These are phyloP conservation scores for Hydropsyche betteni DNA, from an alignment of 2,888 invertebrate genomes.

Conservation along the genomic window DNA sequence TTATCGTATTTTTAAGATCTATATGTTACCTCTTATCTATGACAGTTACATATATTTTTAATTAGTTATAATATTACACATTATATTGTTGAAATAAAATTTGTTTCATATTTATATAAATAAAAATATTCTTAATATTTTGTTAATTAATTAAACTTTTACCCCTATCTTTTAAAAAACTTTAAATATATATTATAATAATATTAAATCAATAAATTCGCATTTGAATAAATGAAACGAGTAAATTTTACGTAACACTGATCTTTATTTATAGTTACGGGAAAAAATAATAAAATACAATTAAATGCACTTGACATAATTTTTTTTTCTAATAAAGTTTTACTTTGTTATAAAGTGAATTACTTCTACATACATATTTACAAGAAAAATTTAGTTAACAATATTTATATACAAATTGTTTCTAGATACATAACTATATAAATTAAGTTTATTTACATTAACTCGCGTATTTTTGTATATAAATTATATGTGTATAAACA, in stretches of 20 bases:
- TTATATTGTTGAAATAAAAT: slow-evolving; percentile 9
- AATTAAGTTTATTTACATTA: too few relatives aligned
- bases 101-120: background rate
- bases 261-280: slow-evolving; percentile 14
- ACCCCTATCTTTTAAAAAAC: too few relatives aligned
- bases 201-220: too few relatives aligned
- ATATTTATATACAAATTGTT: background rate
- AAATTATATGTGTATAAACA: background rate
- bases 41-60: background rate
- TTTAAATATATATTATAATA: too few relatives aligned
- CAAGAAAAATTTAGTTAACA: background rate
- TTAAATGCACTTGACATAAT: slow-evolving; percentile 1
- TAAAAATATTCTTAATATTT: slow-evolving; percentile 1
- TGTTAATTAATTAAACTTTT: background rate
- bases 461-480: background rate
- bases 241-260: slow-evolving; percentile 2
- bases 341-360: slow-evolving; percentile 11
- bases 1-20: too few relatives aligned
- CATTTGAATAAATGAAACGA: too few relatives aligned
- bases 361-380: slow-evolving; percentile 20
- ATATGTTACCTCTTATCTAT: too few relatives aligned
- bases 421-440: background rate
- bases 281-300: slow-evolving; percentile 1
- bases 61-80: background rate
- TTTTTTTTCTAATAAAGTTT: slow-evolving; percentile 10